Percentiles rank a stretch among this genome's conserved stretches.
Evolutionary conservation across 1,140 invertebrate genomes (phyloP).

Genomic region (Drosophila trapezifrons): DNA sequence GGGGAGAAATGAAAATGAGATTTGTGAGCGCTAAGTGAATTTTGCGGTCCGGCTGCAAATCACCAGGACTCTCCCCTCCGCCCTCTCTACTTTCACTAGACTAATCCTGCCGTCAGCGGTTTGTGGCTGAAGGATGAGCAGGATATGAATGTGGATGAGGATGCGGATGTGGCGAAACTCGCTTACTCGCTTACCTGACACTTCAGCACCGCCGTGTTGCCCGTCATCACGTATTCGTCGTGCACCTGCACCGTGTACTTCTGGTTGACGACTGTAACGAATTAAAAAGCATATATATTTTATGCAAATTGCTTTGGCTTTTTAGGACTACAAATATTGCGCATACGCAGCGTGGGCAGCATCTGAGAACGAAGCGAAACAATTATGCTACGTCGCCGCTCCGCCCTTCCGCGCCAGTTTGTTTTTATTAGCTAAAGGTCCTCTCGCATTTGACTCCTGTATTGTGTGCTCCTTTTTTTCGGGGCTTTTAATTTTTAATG

Average conservation of each 20-base stretch:
- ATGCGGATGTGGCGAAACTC: slow-evolving; percentile 20
- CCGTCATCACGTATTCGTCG: slow-evolving; percentile 94
- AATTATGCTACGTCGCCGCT: slow-evolving; percentile 49
- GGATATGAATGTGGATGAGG: slow-evolving; percentile 15
- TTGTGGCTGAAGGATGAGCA: slow-evolving; percentile 17
- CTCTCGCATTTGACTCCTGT: slow-evolving; percentile 14
- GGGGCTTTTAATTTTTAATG: slow-evolving; percentile 60
- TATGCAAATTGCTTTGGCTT: slow-evolving; percentile 48
- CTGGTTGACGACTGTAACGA: slow-evolving; percentile 90
- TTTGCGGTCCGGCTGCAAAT: slow-evolving; percentile 33
- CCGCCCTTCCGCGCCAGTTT: neutral
- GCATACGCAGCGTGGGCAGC: slow-evolving; percentile 47
- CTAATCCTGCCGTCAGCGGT: neutral
- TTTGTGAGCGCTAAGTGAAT: slow-evolving; percentile 65
- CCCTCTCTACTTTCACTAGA: neutral
- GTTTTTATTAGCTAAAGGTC: slow-evolving; percentile 59
- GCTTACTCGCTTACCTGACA: slow-evolving; percentile 87
- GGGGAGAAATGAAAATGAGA: slow-evolving; percentile 44
- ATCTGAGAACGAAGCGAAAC: slow-evolving; percentile 30
- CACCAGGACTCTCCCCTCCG: neutral
- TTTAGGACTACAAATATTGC: slow-evolving; percentile 37
- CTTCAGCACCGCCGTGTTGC: slow-evolving; percentile 93
- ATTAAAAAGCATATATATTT: slow-evolving; percentile 53
- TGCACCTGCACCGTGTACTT: slow-evolving; percentile 94
- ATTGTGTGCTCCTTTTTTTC: slow-evolving; percentile 6